Evolutionary conservation across 2,888 invertebrate genomes (phyloP).

Genomic region (Morinoia aosen): DNA sequence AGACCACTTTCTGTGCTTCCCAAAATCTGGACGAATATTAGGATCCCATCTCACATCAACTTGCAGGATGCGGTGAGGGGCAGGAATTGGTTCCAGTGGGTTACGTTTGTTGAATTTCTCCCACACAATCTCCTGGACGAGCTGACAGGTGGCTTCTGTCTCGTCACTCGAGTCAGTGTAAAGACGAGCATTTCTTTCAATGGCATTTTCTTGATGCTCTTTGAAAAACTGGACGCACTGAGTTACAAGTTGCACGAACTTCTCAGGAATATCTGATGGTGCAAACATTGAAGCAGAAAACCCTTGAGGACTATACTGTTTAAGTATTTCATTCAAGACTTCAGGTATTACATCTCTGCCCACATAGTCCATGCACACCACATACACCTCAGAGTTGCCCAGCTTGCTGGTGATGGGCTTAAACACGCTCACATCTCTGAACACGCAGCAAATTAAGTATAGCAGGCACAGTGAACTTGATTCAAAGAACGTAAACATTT

Average conservation of each 20-base stretch:
- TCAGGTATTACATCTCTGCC: constrained; percentile 73
- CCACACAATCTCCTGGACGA: constrained; percentile 44
- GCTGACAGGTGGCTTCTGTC: not conserved
- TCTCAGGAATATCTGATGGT: constrained; percentile 76
- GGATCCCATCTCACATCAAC: constrained; percentile 33
- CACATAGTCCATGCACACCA: constrained; percentile 80
- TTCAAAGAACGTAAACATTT: constrained; percentile 93
- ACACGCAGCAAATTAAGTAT: constrained; percentile 83
- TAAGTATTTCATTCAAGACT: constrained; percentile 73
- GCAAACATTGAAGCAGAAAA: constrained; percentile 75
- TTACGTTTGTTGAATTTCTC: constrained; percentile 27
- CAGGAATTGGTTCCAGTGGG: not conserved
- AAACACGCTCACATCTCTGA: constrained; percentile 80
- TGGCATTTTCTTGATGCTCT: constrained; percentile 60
- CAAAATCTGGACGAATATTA: constrained; percentile 45
- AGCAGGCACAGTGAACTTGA: constrained; percentile 83
- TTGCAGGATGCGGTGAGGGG: not conserved
- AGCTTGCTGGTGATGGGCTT: constrained; percentile 95
- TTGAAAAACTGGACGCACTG: constrained; percentile 79
- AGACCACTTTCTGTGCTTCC: constrained; percentile 46
- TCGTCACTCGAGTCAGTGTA: constrained; percentile 51
- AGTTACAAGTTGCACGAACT: constrained; percentile 79
- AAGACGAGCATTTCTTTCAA: constrained; percentile 59
- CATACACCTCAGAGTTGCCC: constrained; percentile 94
- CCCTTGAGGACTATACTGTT: constrained; percentile 26